Evolutionary conservation across 2,888 invertebrate genomes (phyloP).

Genomic region (Brachylomia viminalis): DNA sequence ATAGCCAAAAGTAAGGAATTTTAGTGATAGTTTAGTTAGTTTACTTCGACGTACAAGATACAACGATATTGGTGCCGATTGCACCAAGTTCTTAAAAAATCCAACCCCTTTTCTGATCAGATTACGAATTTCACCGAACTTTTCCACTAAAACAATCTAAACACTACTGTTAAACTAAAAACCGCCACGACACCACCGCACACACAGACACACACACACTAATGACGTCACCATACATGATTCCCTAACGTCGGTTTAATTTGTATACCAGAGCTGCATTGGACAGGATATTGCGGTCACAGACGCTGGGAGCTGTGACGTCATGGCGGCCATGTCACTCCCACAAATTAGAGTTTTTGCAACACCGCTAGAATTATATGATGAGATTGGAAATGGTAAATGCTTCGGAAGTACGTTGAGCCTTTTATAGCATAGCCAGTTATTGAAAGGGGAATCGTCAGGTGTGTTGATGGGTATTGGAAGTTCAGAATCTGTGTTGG

Average conservation of each 20-base stretch:
- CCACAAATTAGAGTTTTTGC: constrained; percentile 55
- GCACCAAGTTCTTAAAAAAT: background rate
- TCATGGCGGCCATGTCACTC: constrained; percentile 46
- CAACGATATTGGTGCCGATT: too few relatives aligned
- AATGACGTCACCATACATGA: constrained; percentile 32
- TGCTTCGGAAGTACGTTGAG: background rate
- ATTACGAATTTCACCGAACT: background rate
- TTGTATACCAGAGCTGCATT: constrained; percentile 63
- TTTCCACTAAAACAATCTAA: constrained; percentile 1
- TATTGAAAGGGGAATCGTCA: background rate
- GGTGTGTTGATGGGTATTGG: background rate
- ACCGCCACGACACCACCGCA: constrained; percentile 23
- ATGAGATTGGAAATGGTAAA: constrained; percentile 31
- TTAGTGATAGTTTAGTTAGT: too few relatives aligned
- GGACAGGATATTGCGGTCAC: constrained; percentile 68
- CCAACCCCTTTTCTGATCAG: background rate
- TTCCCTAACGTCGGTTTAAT: constrained; percentile 65
- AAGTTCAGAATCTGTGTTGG: background rate
- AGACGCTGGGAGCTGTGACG: constrained; percentile 57
- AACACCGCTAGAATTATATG: constrained; percentile 20
- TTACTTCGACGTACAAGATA: too few relatives aligned
- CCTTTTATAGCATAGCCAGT: background rate
- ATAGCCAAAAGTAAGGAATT: too few relatives aligned
- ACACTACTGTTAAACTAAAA: constrained; percentile 22
- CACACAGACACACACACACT: background rate